Evolutionary conservation across 2,888 invertebrate species (phyloP).

Genomic region (Eupeodes luniger): DNA sequence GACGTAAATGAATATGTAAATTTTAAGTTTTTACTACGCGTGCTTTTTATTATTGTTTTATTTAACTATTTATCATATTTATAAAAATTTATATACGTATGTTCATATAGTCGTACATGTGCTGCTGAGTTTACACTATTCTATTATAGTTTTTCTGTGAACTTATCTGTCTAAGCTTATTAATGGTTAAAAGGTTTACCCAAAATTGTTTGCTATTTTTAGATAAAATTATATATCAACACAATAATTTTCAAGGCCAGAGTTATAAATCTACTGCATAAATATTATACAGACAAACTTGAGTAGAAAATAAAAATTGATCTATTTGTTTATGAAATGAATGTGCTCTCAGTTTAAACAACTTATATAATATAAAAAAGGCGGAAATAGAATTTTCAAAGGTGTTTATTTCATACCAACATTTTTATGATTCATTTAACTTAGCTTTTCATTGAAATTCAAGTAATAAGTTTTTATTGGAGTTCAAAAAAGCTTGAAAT

Average conservation of each 20-base stretch:
- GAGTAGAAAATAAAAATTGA: not conserved
- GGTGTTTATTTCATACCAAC: not conserved
- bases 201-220: not conserved
- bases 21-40: not conserved
- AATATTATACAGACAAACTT: not conserved
- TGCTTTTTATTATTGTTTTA: not conserved
- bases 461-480: too few species aligned
- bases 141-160: not conserved
- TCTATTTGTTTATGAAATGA: not conserved
- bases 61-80: not conserved
- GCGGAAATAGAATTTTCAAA: constrained; percentile 7
- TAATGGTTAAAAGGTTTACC: not conserved
- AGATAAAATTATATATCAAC: not conserved
- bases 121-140: not conserved
- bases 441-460: not conserved
- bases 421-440: not conserved
- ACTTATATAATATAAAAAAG: not conserved
- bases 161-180: not conserved
- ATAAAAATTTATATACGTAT: not conserved
- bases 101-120: not conserved
- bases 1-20: not conserved
- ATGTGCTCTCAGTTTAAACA: not conserved
- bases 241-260: constrained; percentile 10
- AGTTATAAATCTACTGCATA: constrained; percentile 10
- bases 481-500: too few species aligned